Evolutionary conservation across 2,113 vertebrate genomes (phyloP).

Genomic region (Brienomyrus longianalis): DNA sequence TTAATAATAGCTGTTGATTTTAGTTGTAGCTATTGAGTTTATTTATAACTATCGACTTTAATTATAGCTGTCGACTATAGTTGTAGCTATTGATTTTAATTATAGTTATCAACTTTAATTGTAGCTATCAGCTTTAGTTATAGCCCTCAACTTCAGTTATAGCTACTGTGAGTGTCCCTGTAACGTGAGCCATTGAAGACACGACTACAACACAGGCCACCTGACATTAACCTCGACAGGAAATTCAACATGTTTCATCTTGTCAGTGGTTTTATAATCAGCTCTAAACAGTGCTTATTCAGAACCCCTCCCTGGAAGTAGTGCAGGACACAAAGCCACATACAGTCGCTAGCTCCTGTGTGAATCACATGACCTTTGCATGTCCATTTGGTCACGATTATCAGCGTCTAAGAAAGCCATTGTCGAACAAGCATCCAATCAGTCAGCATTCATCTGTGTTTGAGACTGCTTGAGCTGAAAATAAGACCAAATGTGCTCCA

Average conservation of each 20-base stretch:
- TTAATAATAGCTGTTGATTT: no score
- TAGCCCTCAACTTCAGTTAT: not conserved
- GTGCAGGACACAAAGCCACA: not conserved
- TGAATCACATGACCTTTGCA: not conserved
- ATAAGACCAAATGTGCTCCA: not conserved
- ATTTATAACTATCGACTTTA: no score
- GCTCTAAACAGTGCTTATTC: not conserved
- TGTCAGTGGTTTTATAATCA: not conserved
- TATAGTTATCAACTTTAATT: not conserved
- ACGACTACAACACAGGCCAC: not conserved
- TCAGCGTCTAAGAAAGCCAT: not conserved
- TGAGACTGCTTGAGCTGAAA: not conserved
- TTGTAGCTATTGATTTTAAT: no score
- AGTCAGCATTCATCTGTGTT: not conserved
- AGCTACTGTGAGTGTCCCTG: constrained; percentile 18
- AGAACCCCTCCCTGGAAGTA: not conserved
- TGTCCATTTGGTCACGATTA: not conserved
- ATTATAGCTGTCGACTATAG: no score
- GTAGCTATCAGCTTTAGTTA: no score
- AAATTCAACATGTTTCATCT: not conserved
- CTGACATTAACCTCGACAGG: not conserved
- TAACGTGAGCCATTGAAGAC: not conserved
- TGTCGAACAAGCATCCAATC: not conserved
- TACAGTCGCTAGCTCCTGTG: not conserved
- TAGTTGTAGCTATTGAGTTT: no score